These are phyloP conservation scores for Plebejus anna DNA, from an alignment of 2,888 invertebrate species.

Conservation along the genomic window DNA sequence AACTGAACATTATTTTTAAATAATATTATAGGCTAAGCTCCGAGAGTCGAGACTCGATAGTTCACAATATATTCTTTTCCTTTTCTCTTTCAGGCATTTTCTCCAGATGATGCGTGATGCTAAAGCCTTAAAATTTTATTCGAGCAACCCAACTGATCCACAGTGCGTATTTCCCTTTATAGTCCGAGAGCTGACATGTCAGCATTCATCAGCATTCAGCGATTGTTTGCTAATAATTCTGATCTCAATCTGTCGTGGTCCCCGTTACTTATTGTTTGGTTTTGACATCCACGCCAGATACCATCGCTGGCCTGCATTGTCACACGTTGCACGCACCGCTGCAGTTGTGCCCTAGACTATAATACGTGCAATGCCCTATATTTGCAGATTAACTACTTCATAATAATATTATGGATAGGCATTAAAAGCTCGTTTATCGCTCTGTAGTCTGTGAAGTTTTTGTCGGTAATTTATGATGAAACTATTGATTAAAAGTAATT, in stretches of 20 bases:
- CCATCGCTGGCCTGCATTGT: constrained; percentile 37
- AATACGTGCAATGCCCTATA: background rate
- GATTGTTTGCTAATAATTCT: constrained; percentile 27
- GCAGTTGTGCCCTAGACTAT: constrained; percentile 12
- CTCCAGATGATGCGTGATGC: background rate
- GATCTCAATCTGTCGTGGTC: constrained; percentile 20
- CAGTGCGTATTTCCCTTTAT: background rate
- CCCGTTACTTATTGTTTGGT: constrained; percentile 38
- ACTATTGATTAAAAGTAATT: too few species aligned
- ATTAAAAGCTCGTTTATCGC: background rate
- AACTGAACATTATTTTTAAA: too few species aligned
- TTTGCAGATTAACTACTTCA: background rate
- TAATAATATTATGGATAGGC: background rate
- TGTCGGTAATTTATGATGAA: too few species aligned
- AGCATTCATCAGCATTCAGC: constrained; percentile 22
- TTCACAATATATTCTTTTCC: background rate
- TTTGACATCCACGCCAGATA: constrained; percentile 33
- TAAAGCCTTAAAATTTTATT: too few species aligned
- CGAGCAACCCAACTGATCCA: too few species aligned
- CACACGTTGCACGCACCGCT: constrained; percentile 28
- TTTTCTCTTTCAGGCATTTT: background rate
- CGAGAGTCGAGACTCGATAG: too few species aligned
- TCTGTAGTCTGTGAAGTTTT: too few species aligned
- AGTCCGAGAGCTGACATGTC: constrained; percentile 14
- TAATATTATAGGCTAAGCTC: too few species aligned